These are phyloP conservation scores for Salmo trutta DNA, from an alignment of 2,797 vertebrate genomes.

Conservation along the genomic window DNA sequence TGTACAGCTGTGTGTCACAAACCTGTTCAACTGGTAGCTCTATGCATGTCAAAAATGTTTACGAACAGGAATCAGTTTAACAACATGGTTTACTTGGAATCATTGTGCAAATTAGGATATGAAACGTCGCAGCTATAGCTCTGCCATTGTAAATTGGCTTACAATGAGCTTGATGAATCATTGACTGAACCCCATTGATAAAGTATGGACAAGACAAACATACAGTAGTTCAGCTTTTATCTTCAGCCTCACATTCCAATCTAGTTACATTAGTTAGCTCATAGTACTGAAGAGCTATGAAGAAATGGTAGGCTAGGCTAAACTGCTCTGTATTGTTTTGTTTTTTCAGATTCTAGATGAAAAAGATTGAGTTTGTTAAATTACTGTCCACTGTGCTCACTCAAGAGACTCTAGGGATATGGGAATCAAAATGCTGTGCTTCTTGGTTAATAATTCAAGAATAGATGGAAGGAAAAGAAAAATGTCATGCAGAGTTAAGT, in stretches of 20 bases:
- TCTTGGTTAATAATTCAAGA: slow-evolving; percentile 62
- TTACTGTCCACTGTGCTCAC: slow-evolving; percentile 35
- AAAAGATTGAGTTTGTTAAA: slow-evolving; percentile 47
- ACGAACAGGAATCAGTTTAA: slow-evolving; percentile 37
- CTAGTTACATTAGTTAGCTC: background rate
- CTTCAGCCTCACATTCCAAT: background rate
- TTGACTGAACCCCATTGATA: background rate
- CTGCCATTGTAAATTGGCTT: background rate
- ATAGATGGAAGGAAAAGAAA: slow-evolving; percentile 41
- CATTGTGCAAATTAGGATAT: background rate
- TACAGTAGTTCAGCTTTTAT: slow-evolving; percentile 1
- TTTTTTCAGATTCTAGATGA: slow-evolving; percentile 9
- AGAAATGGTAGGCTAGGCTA: background rate
- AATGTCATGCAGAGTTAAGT: slow-evolving; percentile 59
- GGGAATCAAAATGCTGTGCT: slow-evolving; percentile 52
- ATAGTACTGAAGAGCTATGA: background rate
- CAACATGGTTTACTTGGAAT: slow-evolving; percentile 4
- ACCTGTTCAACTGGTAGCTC: slow-evolving; percentile 32
- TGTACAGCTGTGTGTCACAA: slow-evolving; percentile 1
- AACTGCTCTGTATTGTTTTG: slow-evolving; percentile 17
- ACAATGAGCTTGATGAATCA: background rate
- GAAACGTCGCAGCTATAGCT: background rate
- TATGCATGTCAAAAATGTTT: slow-evolving; percentile 29
- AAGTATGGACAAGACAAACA: background rate
- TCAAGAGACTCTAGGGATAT: slow-evolving; percentile 27